Base-by-base conservation (phyloP, 2,797 vertebrate genomes). In the Ispidina picta region DNA sequence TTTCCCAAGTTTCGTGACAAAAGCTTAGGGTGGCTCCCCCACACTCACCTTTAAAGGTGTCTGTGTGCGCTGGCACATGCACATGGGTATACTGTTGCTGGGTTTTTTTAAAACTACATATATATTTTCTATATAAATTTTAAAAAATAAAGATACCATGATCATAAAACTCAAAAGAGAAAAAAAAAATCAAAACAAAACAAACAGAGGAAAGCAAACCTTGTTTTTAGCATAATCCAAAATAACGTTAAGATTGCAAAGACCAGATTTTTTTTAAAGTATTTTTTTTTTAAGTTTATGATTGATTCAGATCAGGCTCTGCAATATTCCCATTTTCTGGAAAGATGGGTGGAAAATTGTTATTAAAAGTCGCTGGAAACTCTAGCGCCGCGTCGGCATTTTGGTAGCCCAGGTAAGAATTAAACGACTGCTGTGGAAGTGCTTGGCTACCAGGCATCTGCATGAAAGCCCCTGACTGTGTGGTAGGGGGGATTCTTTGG, bases 291-390 rank as follows among this genome's bases (percentile, higher is more conserved):
- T 97, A 98, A 97, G 97, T 97, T 97, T 98, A 98, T 95, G 98
- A 98, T 64, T 98, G 97, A 91, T 98, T 98, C 26, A 98, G 96
- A 92, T 98, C 98, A 78, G 97, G 95, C 89, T 98, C 97, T 89
- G 97, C 94, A 95, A 98, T 96, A 96, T 98, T 98, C 84, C 98
- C 98, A 73, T 98, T 99, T 93, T 98, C 98, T 93, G 98, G 92
- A 95, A 98, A 97, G 55, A 90, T 9, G 80, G 95, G 72, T 86
- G 97, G 96, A 94, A 98, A 97, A 97, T 96, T 97, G 96, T 98
- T 98, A 97, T 97, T 97, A 83, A 98, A 97, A 94, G 97, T 98
- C 68, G 92, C 96, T 44, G 98, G 97, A 82, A 97, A 96, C 51
- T 98, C 97, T 86, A 96, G 75, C 6, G 83, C 82, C 49, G 96